Conservation (phyloP, 2,888 invertebrate genomes). For the Eupelmus urozonus region DNA sequence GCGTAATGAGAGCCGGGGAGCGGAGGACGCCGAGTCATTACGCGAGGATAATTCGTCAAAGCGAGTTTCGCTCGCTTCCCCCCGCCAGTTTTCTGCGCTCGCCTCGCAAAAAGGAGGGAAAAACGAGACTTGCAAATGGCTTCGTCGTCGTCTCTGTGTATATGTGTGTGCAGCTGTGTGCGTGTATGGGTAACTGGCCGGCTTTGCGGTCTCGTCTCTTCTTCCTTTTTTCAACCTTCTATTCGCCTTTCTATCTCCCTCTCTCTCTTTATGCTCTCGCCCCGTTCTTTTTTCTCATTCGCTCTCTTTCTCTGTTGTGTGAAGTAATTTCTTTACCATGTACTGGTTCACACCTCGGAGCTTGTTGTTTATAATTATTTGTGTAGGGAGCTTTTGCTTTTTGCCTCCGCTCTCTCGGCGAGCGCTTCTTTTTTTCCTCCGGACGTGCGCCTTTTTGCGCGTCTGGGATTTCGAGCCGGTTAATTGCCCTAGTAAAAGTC, state of each 20-base stretch:
- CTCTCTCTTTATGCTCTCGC: conserved; percentile 23
- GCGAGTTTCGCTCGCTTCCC: conserved; percentile 29
- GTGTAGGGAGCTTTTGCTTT: too few relatives aligned
- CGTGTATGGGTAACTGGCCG: conserved; percentile 56
- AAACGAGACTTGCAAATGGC: conserved; percentile 59
- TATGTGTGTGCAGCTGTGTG: too few relatives aligned
- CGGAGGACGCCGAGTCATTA: conserved; percentile 53
- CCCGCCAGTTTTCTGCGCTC: not conserved
- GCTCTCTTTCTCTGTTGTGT: not conserved
- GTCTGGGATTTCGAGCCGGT: too few relatives aligned
- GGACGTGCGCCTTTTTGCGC: too few relatives aligned
- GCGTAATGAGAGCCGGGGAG: conserved; percentile 40
- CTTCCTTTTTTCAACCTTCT: conserved; percentile 16
- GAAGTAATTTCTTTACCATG: conserved; percentile 34
- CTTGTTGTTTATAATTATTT: conserved; percentile 26
- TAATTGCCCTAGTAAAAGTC: too few relatives aligned
- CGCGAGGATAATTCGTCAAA: conserved; percentile 52
- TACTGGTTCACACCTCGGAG: conserved; percentile 28
- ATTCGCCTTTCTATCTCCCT: not conserved
- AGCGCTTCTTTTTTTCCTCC: too few relatives aligned
- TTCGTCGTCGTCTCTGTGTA: conserved; percentile 52
- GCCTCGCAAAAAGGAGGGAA: conserved; percentile 9
- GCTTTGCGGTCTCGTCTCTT: conserved; percentile 60
- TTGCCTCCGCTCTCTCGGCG: too few relatives aligned
- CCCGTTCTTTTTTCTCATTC: conserved; percentile 4